Base-by-base conservation (phyloP, 2,888 invertebrate genomes). In the Spilosoma lubricipeda region DNA sequence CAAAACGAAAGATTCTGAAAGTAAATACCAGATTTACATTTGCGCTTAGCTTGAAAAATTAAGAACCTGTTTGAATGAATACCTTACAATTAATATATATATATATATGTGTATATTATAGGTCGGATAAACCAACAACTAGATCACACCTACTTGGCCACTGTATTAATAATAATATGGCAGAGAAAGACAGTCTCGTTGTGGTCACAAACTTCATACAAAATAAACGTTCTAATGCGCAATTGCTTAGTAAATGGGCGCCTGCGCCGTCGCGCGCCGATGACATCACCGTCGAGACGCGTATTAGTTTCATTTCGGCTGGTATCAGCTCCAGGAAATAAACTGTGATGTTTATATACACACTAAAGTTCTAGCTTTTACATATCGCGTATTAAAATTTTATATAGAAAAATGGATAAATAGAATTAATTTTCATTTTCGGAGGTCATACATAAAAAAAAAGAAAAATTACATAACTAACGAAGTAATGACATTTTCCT, bases 201-300 rank as follows among this genome's bases (percentile, higher is more conserved):
- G 66, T 56, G 39, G 30, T 39, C 59, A 56, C 42, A 67, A 67
- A 67, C 67, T 59, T 72, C 42, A 72, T 30, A 48, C 48, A 68
- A 73, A 33, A 59, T 59, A 72, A 42, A 73, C 48, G 36, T 80
- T 73, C 66, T 66, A 77, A 70, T 72, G 68, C 75, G 68, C 80
- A 39, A 63, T 65, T 74, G 76, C 74, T 56, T 70, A 73, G 76
- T 72, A 70, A 39, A 77, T 74, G 72, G 65, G 30, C 71, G 73
- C 48, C 65, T 39, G 69, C 70, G 70, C 39, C 36, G 30, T 30
- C 30, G 27, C 42, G 67, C 30, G 45, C 27, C 68, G 48, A n/a
- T 83, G 83, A 83, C 77, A 78, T 83, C 83, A 83, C 76, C 77
- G 77, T 67, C 77, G 79, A 78, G 77, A 56, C 72, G 23, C 71